A percentile compares a stretch with the other conserved stretches of the same genome.
Evolutionary conservation across 2,797 vertebrate genomes (phyloP).

Genomic region (Channa striata): DNA sequence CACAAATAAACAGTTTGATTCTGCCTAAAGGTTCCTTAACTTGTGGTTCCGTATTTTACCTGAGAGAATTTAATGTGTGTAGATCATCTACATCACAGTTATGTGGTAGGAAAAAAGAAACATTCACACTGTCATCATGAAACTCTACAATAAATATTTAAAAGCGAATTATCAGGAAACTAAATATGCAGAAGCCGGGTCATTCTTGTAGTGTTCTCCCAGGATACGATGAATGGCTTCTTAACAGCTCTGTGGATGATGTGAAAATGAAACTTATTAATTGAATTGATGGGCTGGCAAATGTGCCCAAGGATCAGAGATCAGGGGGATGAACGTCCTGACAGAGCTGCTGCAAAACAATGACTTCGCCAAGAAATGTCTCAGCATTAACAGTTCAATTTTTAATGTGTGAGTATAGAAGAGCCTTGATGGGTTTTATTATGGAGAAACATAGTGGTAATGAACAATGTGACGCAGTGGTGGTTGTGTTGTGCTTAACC

Average conservation of each 20-base stretch:
- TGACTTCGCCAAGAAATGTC: slow-evolving; percentile 31
- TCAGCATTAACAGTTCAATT: slow-evolving; percentile 21
- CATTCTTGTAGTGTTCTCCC: not conserved
- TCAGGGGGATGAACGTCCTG: slow-evolving; percentile 26
- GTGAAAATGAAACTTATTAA: not conserved
- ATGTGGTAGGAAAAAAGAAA: not conserved
- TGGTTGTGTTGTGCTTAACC: slow-evolving; percentile 39
- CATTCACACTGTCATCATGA: not conserved
- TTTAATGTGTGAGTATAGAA: slow-evolving; percentile 28
- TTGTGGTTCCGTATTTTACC: not conserved
- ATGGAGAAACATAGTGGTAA: slow-evolving; percentile 58
- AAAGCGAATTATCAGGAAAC: too few relatives aligned
- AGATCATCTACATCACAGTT: too few relatives aligned
- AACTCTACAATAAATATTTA: not conserved
- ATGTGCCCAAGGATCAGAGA: too few relatives aligned
- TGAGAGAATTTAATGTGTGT: too few relatives aligned
- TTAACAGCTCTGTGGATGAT: slow-evolving; percentile 12
- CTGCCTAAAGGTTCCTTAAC: not conserved
- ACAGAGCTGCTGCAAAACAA: slow-evolving; percentile 42
- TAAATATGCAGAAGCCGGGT: too few relatives aligned
- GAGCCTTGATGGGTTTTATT: slow-evolving; percentile 27
- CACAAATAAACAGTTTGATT: not conserved
- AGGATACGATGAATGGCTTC: not conserved
- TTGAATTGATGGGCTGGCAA: slow-evolving; percentile 7
- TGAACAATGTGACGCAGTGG: slow-evolving; percentile 50